These are phyloP conservation scores for Mionectes macconnelli DNA, from an alignment of 2,113 vertebrate species.

Conservation along the genomic window DNA sequence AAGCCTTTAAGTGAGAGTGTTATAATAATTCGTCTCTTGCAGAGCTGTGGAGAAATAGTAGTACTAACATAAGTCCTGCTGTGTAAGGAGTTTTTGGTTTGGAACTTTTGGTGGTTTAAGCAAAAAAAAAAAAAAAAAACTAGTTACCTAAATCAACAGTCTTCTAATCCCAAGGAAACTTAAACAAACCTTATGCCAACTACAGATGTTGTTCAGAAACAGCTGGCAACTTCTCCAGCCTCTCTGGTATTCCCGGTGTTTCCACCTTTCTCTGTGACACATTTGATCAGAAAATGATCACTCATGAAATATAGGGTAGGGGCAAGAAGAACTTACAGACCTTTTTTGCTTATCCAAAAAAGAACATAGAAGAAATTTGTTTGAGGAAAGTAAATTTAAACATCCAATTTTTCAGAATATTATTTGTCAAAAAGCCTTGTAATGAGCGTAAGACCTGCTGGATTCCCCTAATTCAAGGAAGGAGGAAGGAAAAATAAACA, in stretches of 20 bases:
- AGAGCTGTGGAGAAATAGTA: slow-evolving; percentile 16
- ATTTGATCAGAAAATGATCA: slow-evolving; percentile 5
- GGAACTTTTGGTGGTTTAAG: slow-evolving; percentile 46
- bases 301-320: neutral
- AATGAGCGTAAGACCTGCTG: neutral
- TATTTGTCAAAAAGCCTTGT: neutral
- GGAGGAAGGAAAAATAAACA: slow-evolving; percentile 22
- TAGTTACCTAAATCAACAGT: slow-evolving; percentile 42
- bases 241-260: slow-evolving; percentile 2
- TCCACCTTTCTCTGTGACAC: neutral
- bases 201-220: slow-evolving; percentile 11
- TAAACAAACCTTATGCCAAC: slow-evolving; percentile 9
- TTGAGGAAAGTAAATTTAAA: neutral
- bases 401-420: neutral
- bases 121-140: neutral
- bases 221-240: slow-evolving; percentile 32
- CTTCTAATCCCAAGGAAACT: slow-evolving; percentile 4
- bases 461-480: neutral
- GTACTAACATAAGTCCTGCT: neutral
- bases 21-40: neutral
- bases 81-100: slow-evolving; percentile 8
- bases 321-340: neutral
- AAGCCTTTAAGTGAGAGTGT: neutral
- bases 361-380: neutral
- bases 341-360: neutral